phyloP scores from a whole-genome alignment of 2,113 vertebrate genomes.

The Indri indri region DNA sequence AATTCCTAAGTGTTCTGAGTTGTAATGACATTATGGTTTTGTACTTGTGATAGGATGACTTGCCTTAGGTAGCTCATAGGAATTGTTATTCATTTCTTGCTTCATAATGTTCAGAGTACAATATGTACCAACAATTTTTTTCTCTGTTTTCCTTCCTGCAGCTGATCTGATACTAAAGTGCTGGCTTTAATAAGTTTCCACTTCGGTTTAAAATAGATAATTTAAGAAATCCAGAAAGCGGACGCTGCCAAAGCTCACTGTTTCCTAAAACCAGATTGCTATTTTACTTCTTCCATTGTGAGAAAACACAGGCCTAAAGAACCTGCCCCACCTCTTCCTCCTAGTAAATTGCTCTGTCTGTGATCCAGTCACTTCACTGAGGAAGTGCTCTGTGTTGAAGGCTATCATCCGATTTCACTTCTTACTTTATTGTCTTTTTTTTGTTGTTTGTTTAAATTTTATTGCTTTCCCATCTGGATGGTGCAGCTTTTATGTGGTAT shows the following conservation, averaged over 20 bases:
- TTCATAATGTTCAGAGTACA: constrained; percentile 59
- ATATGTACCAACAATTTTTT: constrained; percentile 48
- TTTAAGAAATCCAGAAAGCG: constrained; percentile 61
- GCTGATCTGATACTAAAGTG: constrained; percentile 64
- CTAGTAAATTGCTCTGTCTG: not conserved
- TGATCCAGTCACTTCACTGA: not conserved
- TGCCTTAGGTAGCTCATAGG: not conserved
- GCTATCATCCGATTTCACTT: constrained; percentile 20
- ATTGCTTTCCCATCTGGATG: constrained; percentile 69
- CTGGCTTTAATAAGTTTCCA: constrained; percentile 66
- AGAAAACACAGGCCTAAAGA: constrained; percentile 20
- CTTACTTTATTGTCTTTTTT: constrained; percentile 56
- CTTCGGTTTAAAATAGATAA: constrained; percentile 68
- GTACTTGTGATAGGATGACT: not conserved
- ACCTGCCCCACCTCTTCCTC: constrained; percentile 19
- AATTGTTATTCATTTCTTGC: constrained; percentile 23
- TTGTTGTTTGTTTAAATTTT: constrained; percentile 33
- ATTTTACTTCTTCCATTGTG: constrained; percentile 20
- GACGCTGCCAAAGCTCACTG: constrained; percentile 50
- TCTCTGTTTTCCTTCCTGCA: constrained; percentile 63
- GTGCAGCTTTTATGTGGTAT: constrained; percentile 69
- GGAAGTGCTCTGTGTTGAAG: not conserved
- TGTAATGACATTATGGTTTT: not conserved
- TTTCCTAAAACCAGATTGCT: constrained; percentile 44
- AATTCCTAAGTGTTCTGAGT: not conserved